Evolutionary conservation across 2,888 invertebrate species (phyloP).

Genomic region (Melinaea menophilus): DNA sequence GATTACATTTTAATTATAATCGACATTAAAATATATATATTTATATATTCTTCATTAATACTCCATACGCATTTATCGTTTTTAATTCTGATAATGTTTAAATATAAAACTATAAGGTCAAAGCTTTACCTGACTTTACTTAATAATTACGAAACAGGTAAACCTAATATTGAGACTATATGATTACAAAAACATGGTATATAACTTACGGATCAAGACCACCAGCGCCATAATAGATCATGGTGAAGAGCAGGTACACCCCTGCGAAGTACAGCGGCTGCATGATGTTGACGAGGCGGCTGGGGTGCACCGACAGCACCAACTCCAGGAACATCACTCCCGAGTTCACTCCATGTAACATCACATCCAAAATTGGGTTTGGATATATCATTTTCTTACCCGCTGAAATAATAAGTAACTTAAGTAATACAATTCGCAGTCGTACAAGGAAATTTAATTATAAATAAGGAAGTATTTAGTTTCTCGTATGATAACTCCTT

Average conservation of each 20-base stretch:
- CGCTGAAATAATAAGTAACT: constrained; percentile 41
- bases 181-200: constrained; percentile 7
- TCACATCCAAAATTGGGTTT: constrained; percentile 62
- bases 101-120: no score
- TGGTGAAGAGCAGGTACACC: constrained; percentile 83
- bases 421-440: background rate
- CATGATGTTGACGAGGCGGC: constrained; percentile 78
- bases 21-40: no score
- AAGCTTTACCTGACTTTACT: no score
- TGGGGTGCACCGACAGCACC: constrained; percentile 83
- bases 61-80: no score
- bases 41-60: no score
- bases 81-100: no score
- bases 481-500: no score
- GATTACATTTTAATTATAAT: no score
- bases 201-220: constrained; percentile 82
- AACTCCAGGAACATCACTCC: constrained; percentile 86
- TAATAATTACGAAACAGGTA: no score
- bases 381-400: constrained; percentile 56
- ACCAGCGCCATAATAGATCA: constrained; percentile 84
- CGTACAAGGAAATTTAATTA: background rate
- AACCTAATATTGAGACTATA: background rate
- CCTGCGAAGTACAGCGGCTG: constrained; percentile 84
- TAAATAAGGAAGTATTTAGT: no score
- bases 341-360: constrained; percentile 82